Evolutionary conservation across 37 sponge, comb jelly and placozoan species (phyloP).

Genomic region (Aplysina aerophoba): DNA sequence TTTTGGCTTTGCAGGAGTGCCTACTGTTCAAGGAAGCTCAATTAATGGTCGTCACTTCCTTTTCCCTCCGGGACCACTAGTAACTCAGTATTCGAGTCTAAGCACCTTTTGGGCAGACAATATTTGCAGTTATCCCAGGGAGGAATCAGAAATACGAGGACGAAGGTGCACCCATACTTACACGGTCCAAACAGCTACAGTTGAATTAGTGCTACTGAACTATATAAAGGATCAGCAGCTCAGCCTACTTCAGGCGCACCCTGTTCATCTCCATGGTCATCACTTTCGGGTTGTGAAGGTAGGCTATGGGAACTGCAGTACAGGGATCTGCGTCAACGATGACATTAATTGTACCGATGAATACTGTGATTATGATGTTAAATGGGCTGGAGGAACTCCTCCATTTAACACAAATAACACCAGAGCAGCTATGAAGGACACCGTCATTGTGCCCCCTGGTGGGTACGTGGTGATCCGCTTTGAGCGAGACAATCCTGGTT

Average conservation of each 20-base stretch:
- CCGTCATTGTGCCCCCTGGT: slow-evolving; percentile 83
- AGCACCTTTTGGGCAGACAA: not conserved
- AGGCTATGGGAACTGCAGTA: slow-evolving; percentile 33
- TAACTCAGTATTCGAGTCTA: not conserved
- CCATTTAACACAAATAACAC: not conserved
- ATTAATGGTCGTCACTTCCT: slow-evolving; percentile 75
- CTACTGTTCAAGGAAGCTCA: slow-evolving; percentile 12
- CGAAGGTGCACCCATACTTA: slow-evolving; percentile 10
- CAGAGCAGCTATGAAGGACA: slow-evolving; percentile 77
- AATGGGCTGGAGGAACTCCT: not conserved
- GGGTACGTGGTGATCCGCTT: slow-evolving; percentile 81
- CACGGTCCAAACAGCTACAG: not conserved
- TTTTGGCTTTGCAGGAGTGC: slow-evolving; percentile 80
- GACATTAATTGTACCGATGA: not conserved
- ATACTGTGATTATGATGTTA: not conserved
- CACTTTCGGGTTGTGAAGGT: slow-evolving; percentile 31
- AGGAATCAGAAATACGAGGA: not conserved
- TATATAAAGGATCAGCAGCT: not conserved
- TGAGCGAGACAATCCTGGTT: slow-evolving; percentile 82
- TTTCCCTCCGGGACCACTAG: slow-evolving; percentile 51
- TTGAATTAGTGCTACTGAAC: slow-evolving; percentile 21
- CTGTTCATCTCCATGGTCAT: slow-evolving; percentile 47
- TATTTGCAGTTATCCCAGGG: not conserved
- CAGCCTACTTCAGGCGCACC: not conserved
- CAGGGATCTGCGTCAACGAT: not conserved